Conservation (phyloP, 2,113 vertebrate genomes). For the Alaudala cheleensis region DNA sequence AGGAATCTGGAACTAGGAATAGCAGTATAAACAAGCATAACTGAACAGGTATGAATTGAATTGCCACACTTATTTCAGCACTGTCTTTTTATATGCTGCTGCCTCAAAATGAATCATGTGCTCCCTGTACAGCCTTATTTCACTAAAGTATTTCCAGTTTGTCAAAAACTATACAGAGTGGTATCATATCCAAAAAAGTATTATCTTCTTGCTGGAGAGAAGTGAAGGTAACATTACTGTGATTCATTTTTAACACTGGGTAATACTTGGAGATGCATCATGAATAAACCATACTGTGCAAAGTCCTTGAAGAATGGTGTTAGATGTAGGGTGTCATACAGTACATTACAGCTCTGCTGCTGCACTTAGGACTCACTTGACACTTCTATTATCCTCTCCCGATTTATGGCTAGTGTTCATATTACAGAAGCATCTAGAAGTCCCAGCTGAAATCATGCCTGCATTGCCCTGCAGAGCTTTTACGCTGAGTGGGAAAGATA, state of each 20-base stretch:
- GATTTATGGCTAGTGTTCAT: conserved; percentile 36
- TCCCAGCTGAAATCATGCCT: not conserved
- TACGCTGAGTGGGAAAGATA: not conserved
- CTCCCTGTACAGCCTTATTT: conserved; percentile 46
- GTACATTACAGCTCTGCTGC: conserved; percentile 36
- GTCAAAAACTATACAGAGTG: conserved; percentile 58
- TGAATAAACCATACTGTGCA: conserved; percentile 39
- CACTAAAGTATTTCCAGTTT: conserved; percentile 72
- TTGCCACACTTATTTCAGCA: not conserved
- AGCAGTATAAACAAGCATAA: not conserved
- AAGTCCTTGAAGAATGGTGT: conserved; percentile 27
- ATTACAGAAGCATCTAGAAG: conserved; percentile 53
- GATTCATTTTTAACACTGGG: conserved; percentile 64
- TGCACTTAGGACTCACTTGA: conserved; percentile 29
- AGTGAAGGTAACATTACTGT: conserved; percentile 58
- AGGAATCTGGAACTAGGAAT: conserved; percentile 14
- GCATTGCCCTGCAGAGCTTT: conserved; percentile 24
- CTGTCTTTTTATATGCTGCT: conserved; percentile 25
- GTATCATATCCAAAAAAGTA: conserved; percentile 55
- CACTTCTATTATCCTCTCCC: conserved; percentile 49
- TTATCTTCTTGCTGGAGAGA: conserved; percentile 54
- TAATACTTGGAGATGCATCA: conserved; percentile 52
- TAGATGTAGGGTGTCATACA: not conserved
- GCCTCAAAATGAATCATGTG: conserved; percentile 30
- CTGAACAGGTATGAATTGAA: conserved; percentile 49